A percentile compares a stretch with the other conserved stretches of the same genome.
These are phyloP conservation scores for Pitangus sulphuratus DNA, from an alignment of 2,797 vertebrate species.

Conservation along the genomic window DNA sequence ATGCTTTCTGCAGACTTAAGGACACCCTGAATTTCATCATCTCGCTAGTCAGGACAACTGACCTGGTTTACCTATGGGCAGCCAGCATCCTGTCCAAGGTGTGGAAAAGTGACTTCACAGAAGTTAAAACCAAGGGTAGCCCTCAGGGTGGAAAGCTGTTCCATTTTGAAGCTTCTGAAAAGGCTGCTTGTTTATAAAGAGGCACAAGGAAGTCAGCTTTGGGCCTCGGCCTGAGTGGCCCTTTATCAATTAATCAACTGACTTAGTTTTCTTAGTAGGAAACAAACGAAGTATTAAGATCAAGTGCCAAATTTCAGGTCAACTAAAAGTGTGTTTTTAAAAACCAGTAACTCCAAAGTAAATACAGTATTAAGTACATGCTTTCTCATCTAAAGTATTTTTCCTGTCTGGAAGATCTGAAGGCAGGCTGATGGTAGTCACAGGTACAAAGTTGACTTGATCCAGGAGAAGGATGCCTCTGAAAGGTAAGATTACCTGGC, in stretches of 20 bases:
- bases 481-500: slow-evolving; percentile 40
- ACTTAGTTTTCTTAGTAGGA: slow-evolving; percentile 43
- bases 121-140: slow-evolving; percentile 58
- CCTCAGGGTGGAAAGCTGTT: slow-evolving; percentile 33
- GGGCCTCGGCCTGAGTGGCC: background rate
- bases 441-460: slow-evolving; percentile 58
- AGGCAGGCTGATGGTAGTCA: slow-evolving; percentile 64
- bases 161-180: background rate
- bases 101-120: slow-evolving; percentile 61
- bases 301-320: slow-evolving; percentile 59
- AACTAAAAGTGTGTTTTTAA: slow-evolving; percentile 27
- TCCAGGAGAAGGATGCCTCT: slow-evolving; percentile 77
- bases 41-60: background rate
- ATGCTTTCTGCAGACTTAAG: background rate
- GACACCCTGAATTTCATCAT: background rate
- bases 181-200: background rate
- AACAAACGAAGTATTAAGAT: slow-evolving; percentile 45
- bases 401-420: slow-evolving; percentile 64
- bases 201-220: slow-evolving; percentile 9
- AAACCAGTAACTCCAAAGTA: slow-evolving; percentile 7
- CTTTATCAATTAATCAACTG: slow-evolving; percentile 42
- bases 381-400: slow-evolving; percentile 66
- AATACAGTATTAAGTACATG: slow-evolving; percentile 56
- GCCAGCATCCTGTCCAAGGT: background rate
- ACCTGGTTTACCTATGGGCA: background rate